These are phyloP conservation scores for Promerops cafer DNA, from an alignment of 2,113 vertebrate species.

Conservation along the genomic window DNA sequence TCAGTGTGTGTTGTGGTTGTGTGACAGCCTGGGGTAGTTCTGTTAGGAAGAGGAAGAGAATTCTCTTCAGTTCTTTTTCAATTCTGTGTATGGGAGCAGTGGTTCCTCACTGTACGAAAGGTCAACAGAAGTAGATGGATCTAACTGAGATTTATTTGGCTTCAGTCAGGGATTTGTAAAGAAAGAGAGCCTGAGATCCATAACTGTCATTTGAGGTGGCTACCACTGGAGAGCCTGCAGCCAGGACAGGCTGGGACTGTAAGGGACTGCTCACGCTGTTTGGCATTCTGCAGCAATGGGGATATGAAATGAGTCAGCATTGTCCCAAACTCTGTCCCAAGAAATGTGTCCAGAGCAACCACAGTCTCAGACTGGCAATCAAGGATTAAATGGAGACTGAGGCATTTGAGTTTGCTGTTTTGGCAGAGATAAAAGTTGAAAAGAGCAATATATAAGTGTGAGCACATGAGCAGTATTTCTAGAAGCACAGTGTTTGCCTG, in stretches of 20 bases:
- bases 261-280: fast-evolving
- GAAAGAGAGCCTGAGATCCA: background rate
- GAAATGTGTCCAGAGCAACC: background rate
- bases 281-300: background rate
- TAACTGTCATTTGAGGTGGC: background rate
- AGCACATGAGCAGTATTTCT: background rate
- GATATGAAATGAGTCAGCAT: background rate
- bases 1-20: background rate
- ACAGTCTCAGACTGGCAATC: background rate
- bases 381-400: background rate
- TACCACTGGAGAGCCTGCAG: background rate
- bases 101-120: background rate
- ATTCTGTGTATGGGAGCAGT: background rate
- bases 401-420: background rate
- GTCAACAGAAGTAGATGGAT: background rate
- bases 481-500: background rate
- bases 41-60: background rate
- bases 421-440: background rate
- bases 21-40: background rate
- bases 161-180: background rate
- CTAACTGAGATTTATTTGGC: background rate
- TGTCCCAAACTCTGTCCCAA: background rate
- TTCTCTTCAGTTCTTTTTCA: background rate
- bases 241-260: background rate
- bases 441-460: background rate